Evolutionary conservation across 2,888 invertebrate genomes (phyloP), one percentile per base, ranked within the genome.

Genomic region (Xestia ashworthii): DNA sequence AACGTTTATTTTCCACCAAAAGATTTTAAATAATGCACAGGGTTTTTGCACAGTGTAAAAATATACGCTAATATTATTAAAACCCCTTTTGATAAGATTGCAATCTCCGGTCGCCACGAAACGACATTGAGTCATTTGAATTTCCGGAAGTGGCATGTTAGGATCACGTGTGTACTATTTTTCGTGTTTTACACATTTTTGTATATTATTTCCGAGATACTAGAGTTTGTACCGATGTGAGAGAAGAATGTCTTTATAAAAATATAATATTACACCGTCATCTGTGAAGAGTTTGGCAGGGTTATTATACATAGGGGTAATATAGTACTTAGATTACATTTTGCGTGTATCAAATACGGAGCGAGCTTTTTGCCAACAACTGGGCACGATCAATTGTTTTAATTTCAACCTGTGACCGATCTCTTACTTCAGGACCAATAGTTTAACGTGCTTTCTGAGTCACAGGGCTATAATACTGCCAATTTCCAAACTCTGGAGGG

Each of bases 71-170:
- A 48, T 80, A 32, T 14, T 32, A 62, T 14, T 19, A 46, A 19
- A 32, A 81, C n/a, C 19, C 74, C 32, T 62, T 79, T 79, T 48
- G 67, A 66, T 74, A 76, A 81, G 67, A 67, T 66, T 50, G 44
- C 81, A 74, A 74, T 81, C 74, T 79, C 67, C 79, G 74, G 81
- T 79, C 46, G 22, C 60, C 58, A n/a, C 53, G 41, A 22, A 50
- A 50, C 12, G 48, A 62, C 60, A 62, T 67, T 62, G 48, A 53
- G 48, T 19, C 67, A 68, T 74, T 74, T 74, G 81, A 68, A 79
- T 68, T 74, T 79, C 50, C 67, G 9, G n/a, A 32, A 48, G 4
- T 62, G 53, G 74, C 53, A 55, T 67, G 74, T 41, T 38, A 12
- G 32, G 32, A 48, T 58, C 72, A 73, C 55, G 48, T 64, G n/a